phyloP scores from a whole-genome alignment of 1,140 invertebrate genomes.

The Pogonus chalceus region DNA sequence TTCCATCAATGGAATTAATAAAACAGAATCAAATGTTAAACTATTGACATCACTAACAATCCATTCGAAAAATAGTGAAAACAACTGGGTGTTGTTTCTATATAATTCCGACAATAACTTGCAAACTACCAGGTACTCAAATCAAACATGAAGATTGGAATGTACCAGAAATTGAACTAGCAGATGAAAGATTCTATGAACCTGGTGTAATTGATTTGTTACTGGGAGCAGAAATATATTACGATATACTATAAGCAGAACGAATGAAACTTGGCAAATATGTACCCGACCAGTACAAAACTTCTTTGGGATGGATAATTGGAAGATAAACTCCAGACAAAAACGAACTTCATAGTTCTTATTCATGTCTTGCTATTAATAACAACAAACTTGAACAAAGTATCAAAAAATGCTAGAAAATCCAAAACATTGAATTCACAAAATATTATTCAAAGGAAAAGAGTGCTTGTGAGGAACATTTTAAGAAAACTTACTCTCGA shows the following conservation, averaged over 20 bases:
- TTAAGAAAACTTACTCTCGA: slow-evolving; percentile 11
- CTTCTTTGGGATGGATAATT: slow-evolving; percentile 22
- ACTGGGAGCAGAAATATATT: slow-evolving; percentile 22
- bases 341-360: neutral
- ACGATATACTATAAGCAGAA: slow-evolving; percentile 20
- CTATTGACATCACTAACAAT: too few relatives aligned
- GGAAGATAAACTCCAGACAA: neutral
- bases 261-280: slow-evolving; percentile 15
- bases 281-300: slow-evolving; percentile 20
- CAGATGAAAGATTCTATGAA: slow-evolving; percentile 21
- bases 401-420: slow-evolving; percentile 21
- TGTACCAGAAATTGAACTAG: too few relatives aligned
- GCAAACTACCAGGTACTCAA: too few relatives aligned
- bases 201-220: slow-evolving; percentile 20
- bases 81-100: too few relatives aligned
- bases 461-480: slow-evolving; percentile 19
- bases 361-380: neutral
- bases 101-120: too few relatives aligned
- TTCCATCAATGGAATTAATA: too few relatives aligned
- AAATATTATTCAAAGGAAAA: neutral
- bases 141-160: too few relatives aligned
- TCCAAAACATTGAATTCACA: slow-evolving; percentile 17
- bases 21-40: too few relatives aligned
- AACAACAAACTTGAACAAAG: neutral
- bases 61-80: too few relatives aligned